These are phyloP conservation scores for Chrysocyon brachyurus DNA, from an alignment of 2,797 vertebrate genomes.

Conservation along the genomic window DNA sequence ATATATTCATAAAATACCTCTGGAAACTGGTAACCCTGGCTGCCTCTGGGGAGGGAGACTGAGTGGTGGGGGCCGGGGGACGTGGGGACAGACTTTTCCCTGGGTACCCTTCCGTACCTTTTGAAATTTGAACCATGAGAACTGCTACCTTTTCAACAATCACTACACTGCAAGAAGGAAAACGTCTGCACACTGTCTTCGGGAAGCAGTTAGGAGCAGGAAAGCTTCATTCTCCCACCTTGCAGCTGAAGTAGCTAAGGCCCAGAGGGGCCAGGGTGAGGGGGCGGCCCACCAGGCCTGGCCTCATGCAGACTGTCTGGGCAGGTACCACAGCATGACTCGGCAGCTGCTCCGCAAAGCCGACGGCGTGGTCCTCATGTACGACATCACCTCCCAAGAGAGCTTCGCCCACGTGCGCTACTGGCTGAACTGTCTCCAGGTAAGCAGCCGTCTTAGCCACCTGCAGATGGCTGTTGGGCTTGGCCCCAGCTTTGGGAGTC, in stretches of 20 bases:
- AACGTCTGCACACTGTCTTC: accelerated
- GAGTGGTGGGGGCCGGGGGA: accelerated
- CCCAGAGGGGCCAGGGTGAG: background rate
- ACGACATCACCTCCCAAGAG: slow-evolving; percentile 92
- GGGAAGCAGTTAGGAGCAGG: background rate
- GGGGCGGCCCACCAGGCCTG: background rate
- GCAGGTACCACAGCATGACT: slow-evolving; percentile 96
- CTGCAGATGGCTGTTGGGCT: accelerated
- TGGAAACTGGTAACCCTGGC: background rate
- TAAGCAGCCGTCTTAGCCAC: slow-evolving; percentile 80
- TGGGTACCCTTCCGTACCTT: background rate
- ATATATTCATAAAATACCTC: background rate
- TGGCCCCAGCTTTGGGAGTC: background rate
- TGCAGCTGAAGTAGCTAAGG: background rate
- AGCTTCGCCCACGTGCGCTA: slow-evolving; percentile 93
- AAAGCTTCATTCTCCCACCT: background rate
- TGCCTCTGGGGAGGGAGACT: background rate
- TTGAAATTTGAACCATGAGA: background rate
- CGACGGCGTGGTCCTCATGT: slow-evolving; percentile 96
- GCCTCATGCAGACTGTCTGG: background rate
- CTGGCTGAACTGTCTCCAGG: slow-evolving; percentile 95
- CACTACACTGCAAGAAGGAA: accelerated
- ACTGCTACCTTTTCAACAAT: background rate
- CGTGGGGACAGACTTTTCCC: background rate
- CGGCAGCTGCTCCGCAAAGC: slow-evolving; percentile 95